Conservation (phyloP, 2,113 vertebrate species). For the Ciconia maguari region DNA sequence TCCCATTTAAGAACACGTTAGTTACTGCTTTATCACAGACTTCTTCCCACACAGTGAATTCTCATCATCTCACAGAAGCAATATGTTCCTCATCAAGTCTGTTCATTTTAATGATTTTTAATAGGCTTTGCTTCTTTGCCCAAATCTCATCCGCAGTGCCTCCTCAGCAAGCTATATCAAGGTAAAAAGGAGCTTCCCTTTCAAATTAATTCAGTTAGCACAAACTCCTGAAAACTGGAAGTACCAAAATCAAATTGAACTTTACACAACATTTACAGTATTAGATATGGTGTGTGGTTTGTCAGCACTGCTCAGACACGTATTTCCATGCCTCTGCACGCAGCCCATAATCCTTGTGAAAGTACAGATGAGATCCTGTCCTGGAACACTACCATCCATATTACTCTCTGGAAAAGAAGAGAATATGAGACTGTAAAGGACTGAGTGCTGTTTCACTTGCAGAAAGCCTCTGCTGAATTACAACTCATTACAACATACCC, state of each 20-base stretch:
- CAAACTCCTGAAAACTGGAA: neutral
- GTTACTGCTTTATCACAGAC: neutral
- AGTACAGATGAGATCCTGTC: neutral
- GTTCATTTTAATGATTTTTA: neutral
- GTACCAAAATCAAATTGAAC: neutral
- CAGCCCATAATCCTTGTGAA: neutral
- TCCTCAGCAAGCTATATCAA: neutral
- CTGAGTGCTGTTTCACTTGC: neutral
- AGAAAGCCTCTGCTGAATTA: neutral
- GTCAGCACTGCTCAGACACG: neutral
- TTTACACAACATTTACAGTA: neutral
- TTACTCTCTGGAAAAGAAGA: neutral
- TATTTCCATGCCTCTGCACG: neutral
- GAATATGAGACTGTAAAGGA: neutral
- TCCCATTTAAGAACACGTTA: neutral
- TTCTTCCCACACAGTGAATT: neutral
- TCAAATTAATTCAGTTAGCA: neutral
- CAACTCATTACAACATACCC: neutral
- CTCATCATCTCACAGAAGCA: neutral
- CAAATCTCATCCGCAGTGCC: neutral
- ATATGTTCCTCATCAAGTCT: neutral
- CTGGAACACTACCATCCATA: neutral
- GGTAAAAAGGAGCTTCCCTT: neutral
- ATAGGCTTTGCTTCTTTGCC: neutral
- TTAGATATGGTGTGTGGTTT: neutral